Evolutionary conservation across 1,140 invertebrate species (phyloP), one percentile per base, ranked within the genome.

Genomic region (Latrodectus geometricus): DNA sequence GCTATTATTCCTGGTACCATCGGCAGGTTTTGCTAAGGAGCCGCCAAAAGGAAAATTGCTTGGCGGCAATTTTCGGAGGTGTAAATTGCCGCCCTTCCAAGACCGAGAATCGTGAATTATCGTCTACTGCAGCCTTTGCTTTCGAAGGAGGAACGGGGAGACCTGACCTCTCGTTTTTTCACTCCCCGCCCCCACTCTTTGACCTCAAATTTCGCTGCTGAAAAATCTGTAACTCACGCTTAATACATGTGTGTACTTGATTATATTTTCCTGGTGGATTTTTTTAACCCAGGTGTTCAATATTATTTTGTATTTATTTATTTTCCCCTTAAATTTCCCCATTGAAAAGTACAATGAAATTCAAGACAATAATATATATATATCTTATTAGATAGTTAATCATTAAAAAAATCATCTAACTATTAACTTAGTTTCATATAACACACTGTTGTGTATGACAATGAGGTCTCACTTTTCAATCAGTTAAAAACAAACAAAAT

Each of bases 21-120:
- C 70, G 23, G 70, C 12, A 23, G 70, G n/a, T 54, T 35, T 56
- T n/a, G 77, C 65, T 79, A 79, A 79, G 66, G 21, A 79, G 61
- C 65, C 77, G 77, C 77, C 77, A 68, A 79, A 79, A 79, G 17
- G 77, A 54, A 48, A 66, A 68, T 52, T 79, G 20, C 35, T 12
- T 35, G 35, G 35, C 35, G 77, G 77, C 48, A 79, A 79, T 79
- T 79, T 79, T 68, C 61, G 77, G 48, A 79, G 77, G 77, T 79
- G 77, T 79, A 79, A 79, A 79, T 79, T 66, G 77, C 21, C 77
- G 50, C 5, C 12, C 12, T 8, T 15, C 14, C 15, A 7, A 69
- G 21, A 14, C 68, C n/a, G 9, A 14, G 35, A 35, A 52, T n/a
- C 14, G 77, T 79, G 77, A 79, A 68, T 66, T 66, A 79, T 79